Base-by-base conservation (phyloP, 2,797 vertebrate genomes). In the Manis crassicaudata region DNA sequence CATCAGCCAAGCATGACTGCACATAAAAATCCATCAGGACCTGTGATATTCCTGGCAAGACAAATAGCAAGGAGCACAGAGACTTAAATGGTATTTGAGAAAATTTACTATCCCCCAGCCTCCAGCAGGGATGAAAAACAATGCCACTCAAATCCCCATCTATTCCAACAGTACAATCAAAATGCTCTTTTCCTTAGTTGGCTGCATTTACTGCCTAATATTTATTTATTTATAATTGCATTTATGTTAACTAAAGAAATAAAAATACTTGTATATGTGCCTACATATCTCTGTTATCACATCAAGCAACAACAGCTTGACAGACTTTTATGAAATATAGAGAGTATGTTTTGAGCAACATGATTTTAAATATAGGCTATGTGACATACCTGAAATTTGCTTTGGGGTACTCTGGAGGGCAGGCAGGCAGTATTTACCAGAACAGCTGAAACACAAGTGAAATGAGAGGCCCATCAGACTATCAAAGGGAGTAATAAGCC, bases 1-100 rank as follows among this genome's bases (percentile, higher is more conserved):
- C 92, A 94, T 97, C 95, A 98, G 96, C 97, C 13, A 63, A 97
- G 98, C 97, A 97, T 98, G 98, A 97, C 95, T 94, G 63, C 60
- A 68, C 93, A 98, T 98, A 98, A 90, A 97, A 98, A 98, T 96
- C 97, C 97, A 98, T 98, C 97, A 98, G 98, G 98, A 98, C 96
- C 95, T 94, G 93, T 88, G 70, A 97, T 98, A 97, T 95, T 97
- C 97, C 72, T 91, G 95, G 97, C 96, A 98, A 96, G 97, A 97
- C 94, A 97, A 98, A 98, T 68, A 97, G 96, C 97, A 98, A 96
- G 90, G 46, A 62, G 90, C 84, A 92, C 27, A 60, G 84, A 98
- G 75, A 87, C 93, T 98, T 98, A 98, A 97, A 97, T 68, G 96
- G 91, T 94, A 77, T 97, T 98, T 97, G 93, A 89, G 96, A 98